phyloP scores from a whole-genome alignment of 2,797 vertebrate genomes.

The Pseudocheirus occidentalis region DNA sequence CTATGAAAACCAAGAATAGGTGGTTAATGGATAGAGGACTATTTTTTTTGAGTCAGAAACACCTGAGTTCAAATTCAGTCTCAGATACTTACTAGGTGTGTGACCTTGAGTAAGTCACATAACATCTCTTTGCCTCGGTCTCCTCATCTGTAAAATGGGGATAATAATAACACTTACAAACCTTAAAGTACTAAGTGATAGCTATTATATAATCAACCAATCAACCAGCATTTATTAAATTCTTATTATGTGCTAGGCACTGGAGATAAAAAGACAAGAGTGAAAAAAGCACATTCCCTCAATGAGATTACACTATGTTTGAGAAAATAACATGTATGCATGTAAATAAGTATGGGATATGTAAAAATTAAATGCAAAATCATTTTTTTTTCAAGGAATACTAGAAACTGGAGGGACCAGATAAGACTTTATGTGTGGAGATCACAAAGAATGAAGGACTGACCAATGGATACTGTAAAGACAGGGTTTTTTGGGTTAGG shows the following conservation, averaged over 20 bases:
- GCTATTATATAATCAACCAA: neutral
- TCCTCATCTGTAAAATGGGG: neutral
- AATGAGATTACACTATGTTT: neutral
- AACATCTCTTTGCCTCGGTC: neutral
- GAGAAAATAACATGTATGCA: neutral
- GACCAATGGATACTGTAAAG: neutral
- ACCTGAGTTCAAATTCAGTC: neutral
- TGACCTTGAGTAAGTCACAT: neutral
- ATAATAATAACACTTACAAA: neutral
- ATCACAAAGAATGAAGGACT: neutral
- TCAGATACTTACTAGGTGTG: neutral
- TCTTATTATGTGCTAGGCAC: neutral
- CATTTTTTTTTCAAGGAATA: neutral
- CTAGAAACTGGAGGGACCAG: neutral
- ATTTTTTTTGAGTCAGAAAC: neutral
- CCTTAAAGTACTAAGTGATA: neutral
- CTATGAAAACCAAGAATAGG: neutral
- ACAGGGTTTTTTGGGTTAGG: neutral
- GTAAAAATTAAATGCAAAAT: neutral
- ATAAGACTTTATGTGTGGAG: neutral
- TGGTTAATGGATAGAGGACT: neutral
- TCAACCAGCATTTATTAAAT: neutral
- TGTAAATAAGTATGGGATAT: neutral
- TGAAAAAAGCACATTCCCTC: neutral
- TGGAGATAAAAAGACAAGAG: neutral